Evolutionary conservation across 2,113 vertebrate species (phyloP), one percentile per base, ranked within the genome.

Genomic region (Protomyctophum bolini): DNA sequence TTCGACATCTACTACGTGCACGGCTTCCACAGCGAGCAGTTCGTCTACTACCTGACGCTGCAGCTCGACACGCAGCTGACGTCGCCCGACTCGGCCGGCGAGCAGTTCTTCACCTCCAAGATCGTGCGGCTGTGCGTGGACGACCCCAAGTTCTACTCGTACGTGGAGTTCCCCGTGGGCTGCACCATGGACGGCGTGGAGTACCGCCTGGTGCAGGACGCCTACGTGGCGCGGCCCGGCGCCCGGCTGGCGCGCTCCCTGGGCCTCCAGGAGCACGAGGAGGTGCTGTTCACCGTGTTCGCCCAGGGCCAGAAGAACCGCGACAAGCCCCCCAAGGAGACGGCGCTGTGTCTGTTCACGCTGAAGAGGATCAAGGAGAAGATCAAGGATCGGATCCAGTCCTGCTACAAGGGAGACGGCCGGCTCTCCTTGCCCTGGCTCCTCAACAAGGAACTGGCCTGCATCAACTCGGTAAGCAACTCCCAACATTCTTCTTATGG

Each of bases 1-100:
- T 99, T 99, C 0, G 97, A 99, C 87, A 99, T 99, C 88, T 98
- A 97, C 88, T 99, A 99, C 55, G 94, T 99, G 76, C 97, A 99
- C 50, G 96, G 97, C 70, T 99, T 99, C 88, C 96, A 95, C 91
- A 98, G 96, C 0, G 97, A 98, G 90, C 96, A 98, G 92, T 99
- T 98, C 28, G 97, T 99, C 21, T 99, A 99, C 88, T 99, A 98
- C 83, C 92, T 99, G 66, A 98, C 97, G 7, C 87, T 99, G 61
- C 97, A 99, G 88, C 93, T 98, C 12, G 97, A 99, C 91, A 97
- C 96, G 0, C 96, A 97, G 86, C 94, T 97, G 66, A 98, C 95
- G 58, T 97, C 97, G 0, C 96, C 97, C 0, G 97, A 97, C 14
- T 95, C 96, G 0, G 96, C 94, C 0, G 95, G 95, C 0, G 97